Base-by-base conservation (phyloP, 2,888 invertebrate species). In the Conops quadrifasciatus region DNA sequence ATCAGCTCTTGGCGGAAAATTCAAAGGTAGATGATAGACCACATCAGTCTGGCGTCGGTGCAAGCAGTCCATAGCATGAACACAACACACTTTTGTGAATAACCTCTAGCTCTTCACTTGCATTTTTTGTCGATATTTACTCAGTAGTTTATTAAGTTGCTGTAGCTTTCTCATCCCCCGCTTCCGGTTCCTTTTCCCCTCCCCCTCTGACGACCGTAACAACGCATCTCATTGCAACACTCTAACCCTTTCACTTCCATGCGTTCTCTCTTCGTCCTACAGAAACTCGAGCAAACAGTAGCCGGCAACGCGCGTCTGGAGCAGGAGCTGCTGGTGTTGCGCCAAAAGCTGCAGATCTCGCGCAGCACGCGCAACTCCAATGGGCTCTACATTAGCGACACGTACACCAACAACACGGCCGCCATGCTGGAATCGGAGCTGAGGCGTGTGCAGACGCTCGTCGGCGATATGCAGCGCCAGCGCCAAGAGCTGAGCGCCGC, bases 251-350 rank as follows among this genome's bases (percentile, higher is more conserved):
- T 30, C 68, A 51, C 73, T 51, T 70, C 36, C 68, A 56, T 64
- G 76, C 15, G 82, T 59, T 47, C 43, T 0, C 16, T 19, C 43
- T 63, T 36, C 49, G 71, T 71, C 36, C 9, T 7, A 26, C 74
- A 94, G 92, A 94, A 94, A 90, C 87, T 96, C 77, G 96, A 96
- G 86, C 95, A 95, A 85, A 95, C 95, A 0, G 94, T 95, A 21
- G 94, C 94, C 1, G 95, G 96, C 78, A 96, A 95, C 83, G 94
- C 94, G 9, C 90, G 94, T 1, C 85, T 96, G 73, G 96, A 96
- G 85, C 93, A 96, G 74, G 96, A 96, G 82, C 87, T 96, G 76
- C 89, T 95, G 66, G 90, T 95, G 28, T 85, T 96, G 71, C 89
- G 95, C 11, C 94, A 95, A 78, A 96, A 94, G 82, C 85, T 95